Evolutionary conservation across 2,797 vertebrate species (phyloP).

Genomic region (Notolabrus celidotus): DNA sequence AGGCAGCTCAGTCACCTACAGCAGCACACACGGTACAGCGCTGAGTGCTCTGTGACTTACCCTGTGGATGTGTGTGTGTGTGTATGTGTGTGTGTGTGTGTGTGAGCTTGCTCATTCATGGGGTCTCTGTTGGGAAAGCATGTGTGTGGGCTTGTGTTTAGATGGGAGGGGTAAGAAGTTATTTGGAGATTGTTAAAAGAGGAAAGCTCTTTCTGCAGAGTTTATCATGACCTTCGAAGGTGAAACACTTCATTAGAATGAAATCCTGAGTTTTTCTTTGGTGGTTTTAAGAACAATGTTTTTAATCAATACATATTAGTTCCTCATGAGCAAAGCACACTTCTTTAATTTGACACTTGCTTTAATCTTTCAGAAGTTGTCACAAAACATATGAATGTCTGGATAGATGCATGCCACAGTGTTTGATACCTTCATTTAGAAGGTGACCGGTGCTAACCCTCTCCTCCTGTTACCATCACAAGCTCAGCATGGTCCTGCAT

Average conservation of each 20-base stretch:
- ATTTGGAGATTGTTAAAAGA: constrained; percentile 43
- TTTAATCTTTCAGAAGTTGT: not conserved
- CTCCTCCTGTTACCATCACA: constrained; percentile 1
- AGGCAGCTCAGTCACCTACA: constrained; percentile 97
- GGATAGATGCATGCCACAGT: not conserved
- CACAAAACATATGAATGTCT: not conserved
- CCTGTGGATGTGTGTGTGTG: constrained; percentile 14
- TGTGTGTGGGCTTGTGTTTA: constrained; percentile 13
- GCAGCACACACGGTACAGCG: constrained; percentile 77
- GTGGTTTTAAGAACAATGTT: too few species aligned
- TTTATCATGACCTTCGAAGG: constrained; percentile 12
- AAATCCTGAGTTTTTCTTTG: not conserved
- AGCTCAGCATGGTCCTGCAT: constrained; percentile 2
- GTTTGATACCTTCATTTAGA: not conserved
- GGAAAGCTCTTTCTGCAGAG: constrained; percentile 45
- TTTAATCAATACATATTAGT: not conserved
- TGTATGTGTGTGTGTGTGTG: not conserved
- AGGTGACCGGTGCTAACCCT: not conserved
- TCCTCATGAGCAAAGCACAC: not conserved
- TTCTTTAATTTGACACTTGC: too few species aligned
- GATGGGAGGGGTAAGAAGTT: not conserved
- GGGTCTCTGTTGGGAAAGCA: not conserved
- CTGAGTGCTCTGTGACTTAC: constrained; percentile 12
- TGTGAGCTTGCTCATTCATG: constrained; percentile 1
- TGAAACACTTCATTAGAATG: constrained; percentile 2